Evolutionary conservation across 2,113 vertebrate genomes (phyloP), one percentile per base, ranked within the genome.

Genomic region (Gopherus flavomarginatus): DNA sequence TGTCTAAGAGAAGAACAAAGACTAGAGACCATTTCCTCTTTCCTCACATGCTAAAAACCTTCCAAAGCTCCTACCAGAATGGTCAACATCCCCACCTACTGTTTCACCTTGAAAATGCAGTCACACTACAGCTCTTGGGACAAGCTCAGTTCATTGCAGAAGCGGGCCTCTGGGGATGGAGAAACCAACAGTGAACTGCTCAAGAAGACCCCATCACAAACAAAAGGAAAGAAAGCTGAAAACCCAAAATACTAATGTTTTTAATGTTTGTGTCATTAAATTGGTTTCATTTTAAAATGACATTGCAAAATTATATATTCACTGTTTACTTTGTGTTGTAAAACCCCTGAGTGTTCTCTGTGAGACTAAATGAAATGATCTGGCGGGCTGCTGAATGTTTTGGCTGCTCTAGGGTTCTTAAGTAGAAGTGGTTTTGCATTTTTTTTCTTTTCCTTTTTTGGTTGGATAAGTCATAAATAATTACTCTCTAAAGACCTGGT

Each of bases 231-330:
- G 1, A 12, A 80, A 82, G 10, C 27, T 86, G 44, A 21, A 90
- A 88, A 42, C 14, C 42, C 21, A 75, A 54, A 78, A 88, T 4
- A 0, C 11, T 77, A 11, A 42, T 57, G 47, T 53, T 4, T 82
- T 93, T 35, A 35, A 27, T 42, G 89, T 10, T 29, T 95, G n/a
- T 62, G 88, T 47, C 79, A 57, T 44, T 85, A 29, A 88, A 82
- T 85, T 88, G 93, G 14, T 69, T 84, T 95, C 50, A 89, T 93
- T 93, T 90, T 59, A 52, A 87, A 93, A 79, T 56, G 83, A 16
- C 44, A 27, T 93, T 96, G 42, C 57, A 83, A n/a, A 94, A 81
- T 94, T 94, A 83, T 72, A 69, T 94, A 90, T 94, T 95, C 83
- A 54, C 47, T 80, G 9, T 96, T 95, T 89, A 16, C 53, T 93